These are phyloP conservation scores for Drosophila nr. perissopoda DNA, from an alignment of 2,888 invertebrate species.

Conservation along the genomic window DNA sequence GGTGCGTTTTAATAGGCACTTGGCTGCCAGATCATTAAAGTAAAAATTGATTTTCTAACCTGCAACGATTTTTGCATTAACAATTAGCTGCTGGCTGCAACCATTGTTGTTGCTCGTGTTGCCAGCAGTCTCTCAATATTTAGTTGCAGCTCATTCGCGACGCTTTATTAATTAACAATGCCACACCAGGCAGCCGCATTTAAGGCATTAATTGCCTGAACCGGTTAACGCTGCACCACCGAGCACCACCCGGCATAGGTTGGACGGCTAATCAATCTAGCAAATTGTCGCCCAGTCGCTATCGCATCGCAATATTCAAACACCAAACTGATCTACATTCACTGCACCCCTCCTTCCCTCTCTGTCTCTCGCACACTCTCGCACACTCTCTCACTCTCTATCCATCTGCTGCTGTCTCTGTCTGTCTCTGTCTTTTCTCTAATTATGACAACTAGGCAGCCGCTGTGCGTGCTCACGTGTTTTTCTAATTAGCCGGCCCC, in stretches of 20 bases:
- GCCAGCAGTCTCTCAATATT: not conserved
- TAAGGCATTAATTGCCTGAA: conserved; percentile 77
- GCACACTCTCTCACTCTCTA: conserved; percentile 14
- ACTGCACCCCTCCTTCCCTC: not conserved
- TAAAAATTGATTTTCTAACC: conserved; percentile 81
- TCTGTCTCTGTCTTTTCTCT: conserved; percentile 49
- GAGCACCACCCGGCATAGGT: conserved; percentile 35
- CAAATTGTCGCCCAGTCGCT: conserved; percentile 76
- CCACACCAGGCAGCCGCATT: conserved; percentile 77
- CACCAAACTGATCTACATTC: conserved; percentile 35
- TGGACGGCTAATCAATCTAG: conserved; percentile 78
- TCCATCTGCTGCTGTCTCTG: conserved; percentile 1
- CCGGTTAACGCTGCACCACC: conserved; percentile 50
- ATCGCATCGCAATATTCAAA: conserved; percentile 56
- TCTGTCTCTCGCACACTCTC: not conserved
- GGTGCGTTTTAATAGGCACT: conserved; percentile 68
- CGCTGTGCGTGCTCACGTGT: conserved; percentile 75
- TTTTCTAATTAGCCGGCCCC: conserved; percentile 74
- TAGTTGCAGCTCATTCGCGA: conserved; percentile 49
- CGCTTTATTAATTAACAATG: conserved; percentile 79
- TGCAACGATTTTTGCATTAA: conserved; percentile 79
- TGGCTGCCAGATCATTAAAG: conserved; percentile 76
- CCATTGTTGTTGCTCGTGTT: conserved; percentile 3
- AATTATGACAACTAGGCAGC: conserved; percentile 78
- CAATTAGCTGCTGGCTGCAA: conserved; percentile 56